Evolutionary conservation across 2,113 vertebrate genomes (phyloP).

Genomic region (Paradisaea rubra): DNA sequence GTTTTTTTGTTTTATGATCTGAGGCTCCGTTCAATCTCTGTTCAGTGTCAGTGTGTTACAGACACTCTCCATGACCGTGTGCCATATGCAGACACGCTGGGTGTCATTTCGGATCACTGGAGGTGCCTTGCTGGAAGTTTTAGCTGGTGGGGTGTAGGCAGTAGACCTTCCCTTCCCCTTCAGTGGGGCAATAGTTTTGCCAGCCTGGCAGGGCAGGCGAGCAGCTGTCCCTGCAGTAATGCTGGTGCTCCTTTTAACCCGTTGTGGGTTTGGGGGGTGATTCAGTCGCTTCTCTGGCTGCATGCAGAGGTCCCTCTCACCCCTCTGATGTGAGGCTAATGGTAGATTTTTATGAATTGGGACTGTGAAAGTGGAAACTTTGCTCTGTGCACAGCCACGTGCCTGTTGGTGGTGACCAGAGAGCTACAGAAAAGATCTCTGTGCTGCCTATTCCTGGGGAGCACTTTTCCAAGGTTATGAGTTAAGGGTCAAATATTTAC

Average conservation of each 20-base stretch:
- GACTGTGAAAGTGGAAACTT: background rate
- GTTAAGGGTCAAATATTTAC: conserved; percentile 13
- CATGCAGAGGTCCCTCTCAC: background rate
- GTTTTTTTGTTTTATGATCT: background rate
- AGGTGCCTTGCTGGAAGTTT: background rate
- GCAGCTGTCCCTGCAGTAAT: background rate
- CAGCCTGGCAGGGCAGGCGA: background rate
- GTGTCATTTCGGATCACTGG: background rate
- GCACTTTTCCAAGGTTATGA: background rate
- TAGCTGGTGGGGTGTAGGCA: background rate
- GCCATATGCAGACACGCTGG: background rate
- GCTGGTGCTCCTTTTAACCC: background rate
- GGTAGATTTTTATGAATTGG: conserved; percentile 16
- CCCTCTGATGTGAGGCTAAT: fast-evolving
- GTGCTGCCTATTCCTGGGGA: background rate
- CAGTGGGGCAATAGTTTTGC: background rate
- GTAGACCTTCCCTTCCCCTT: background rate
- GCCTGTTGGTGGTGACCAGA: background rate
- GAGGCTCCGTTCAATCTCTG: background rate
- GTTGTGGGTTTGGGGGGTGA: background rate
- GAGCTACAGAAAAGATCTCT: background rate
- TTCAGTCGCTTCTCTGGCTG: background rate
- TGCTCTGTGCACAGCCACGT: background rate
- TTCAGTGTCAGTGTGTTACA: background rate
- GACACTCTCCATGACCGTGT: background rate